phyloP scores from a whole-genome alignment of 2,113 vertebrate genomes.

The Cyanistes caeruleus region DNA sequence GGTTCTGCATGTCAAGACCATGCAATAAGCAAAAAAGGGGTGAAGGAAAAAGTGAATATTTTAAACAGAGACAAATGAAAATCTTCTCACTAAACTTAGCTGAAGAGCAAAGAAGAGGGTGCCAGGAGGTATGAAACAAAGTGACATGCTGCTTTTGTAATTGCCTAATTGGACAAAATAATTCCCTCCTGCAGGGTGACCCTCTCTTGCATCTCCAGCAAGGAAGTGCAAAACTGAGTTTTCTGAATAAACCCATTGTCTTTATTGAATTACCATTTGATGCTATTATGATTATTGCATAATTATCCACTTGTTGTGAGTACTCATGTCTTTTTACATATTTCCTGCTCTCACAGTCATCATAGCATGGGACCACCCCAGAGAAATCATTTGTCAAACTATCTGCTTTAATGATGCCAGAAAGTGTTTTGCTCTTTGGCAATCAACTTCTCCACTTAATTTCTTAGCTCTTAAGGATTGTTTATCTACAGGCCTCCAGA shows the following conservation, averaged over 20 bases:
- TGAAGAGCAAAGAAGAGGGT: neutral
- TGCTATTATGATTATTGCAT: neutral
- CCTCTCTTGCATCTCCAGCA: neutral
- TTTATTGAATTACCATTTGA: constrained; percentile 21
- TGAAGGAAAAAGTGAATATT: neutral
- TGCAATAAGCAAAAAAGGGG: neutral
- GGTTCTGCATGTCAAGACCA: neutral
- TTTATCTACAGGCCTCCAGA: constrained; percentile 7
- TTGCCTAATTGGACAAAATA: constrained; percentile 39
- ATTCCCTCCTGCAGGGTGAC: constrained; percentile 13
- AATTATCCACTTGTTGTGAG: constrained; percentile 9
- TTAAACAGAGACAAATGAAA: neutral
- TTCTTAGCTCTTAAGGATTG: neutral
- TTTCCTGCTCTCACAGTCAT: neutral
- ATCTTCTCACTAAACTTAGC: neutral
- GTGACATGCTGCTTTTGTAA: constrained; percentile 13
- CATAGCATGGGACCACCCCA: neutral
- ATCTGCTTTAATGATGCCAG: neutral
- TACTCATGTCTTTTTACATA: neutral
- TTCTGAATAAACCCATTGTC: neutral
- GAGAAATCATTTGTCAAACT: neutral
- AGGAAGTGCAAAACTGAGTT: neutral
- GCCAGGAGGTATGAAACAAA: neutral
- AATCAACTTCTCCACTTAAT: neutral
- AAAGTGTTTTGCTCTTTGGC: constrained; percentile 22